Percentiles rank a stretch among this genome's conserved stretches.
Conservation (phyloP, 2,113 vertebrate genomes). For the Caretta caretta region DNA sequence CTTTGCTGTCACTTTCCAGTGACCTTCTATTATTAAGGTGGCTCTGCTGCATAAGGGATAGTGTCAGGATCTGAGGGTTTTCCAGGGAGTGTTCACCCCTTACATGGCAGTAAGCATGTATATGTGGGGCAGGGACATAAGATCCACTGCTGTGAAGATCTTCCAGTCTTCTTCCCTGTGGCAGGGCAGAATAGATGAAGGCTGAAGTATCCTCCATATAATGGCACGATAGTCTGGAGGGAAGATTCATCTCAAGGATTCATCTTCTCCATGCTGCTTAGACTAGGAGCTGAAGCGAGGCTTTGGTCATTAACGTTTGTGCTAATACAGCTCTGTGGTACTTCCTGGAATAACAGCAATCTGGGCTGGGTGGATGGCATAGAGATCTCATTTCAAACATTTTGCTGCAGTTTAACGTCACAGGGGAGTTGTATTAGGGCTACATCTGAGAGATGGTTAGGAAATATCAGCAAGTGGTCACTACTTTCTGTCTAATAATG, state of each 20-base stretch:
- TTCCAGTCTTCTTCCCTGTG: fast-evolving
- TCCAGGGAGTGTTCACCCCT: neutral
- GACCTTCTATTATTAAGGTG: neutral
- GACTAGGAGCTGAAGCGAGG: neutral
- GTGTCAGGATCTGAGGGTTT: neutral
- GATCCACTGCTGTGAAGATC: neutral
- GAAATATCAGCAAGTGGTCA: conserved; percentile 33
- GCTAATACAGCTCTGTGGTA: neutral
- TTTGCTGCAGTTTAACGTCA: conserved; percentile 51
- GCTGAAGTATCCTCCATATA: neutral
- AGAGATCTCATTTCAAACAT: neutral
- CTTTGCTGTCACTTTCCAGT: conserved; percentile 30
- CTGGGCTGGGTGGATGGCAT: conserved; percentile 62
- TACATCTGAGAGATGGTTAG: conserved; percentile 48
- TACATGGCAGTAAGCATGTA: neutral
- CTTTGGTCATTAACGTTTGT: neutral
- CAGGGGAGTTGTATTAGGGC: conserved; percentile 61
- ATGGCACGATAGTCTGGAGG: neutral
- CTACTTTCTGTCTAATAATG: neutral
- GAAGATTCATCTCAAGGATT: neutral
- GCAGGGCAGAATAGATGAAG: fast-evolving
- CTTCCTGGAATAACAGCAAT: conserved; percentile 27
- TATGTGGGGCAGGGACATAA: fast-evolving
- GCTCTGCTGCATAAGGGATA: neutral
- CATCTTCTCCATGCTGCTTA: neutral